These are phyloP conservation scores for Dermatemys mawii DNA, from an alignment of 2,113 vertebrate genomes.

Conservation along the genomic window DNA sequence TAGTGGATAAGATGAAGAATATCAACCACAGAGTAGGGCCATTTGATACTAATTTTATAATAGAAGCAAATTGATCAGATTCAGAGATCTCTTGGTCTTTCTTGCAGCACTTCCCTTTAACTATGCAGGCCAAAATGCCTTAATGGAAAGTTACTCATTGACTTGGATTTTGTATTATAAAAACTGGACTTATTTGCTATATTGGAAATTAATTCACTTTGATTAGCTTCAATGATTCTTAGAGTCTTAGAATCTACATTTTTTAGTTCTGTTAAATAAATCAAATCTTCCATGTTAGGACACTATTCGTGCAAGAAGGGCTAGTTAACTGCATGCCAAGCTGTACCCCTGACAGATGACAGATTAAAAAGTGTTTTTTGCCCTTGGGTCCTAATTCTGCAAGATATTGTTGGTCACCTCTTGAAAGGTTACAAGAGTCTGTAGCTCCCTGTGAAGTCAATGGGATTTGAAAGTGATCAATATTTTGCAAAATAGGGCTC, in stretches of 20 bases:
- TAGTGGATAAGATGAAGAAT: background rate
- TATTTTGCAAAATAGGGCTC: background rate
- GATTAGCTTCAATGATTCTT: slow-evolving; percentile 10
- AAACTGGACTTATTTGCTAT: background rate
- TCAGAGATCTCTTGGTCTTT: background rate
- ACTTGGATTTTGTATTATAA: background rate
- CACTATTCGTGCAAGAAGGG: slow-evolving; percentile 22
- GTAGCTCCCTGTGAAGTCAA: background rate
- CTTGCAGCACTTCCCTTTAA: background rate
- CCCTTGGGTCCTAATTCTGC: background rate
- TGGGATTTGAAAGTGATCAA: background rate
- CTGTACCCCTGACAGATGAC: slow-evolving; percentile 42
- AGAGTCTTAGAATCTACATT: background rate
- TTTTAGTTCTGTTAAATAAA: slow-evolving; percentile 43
- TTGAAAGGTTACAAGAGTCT: background rate
- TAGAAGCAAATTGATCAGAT: background rate
- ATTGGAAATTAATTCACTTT: slow-evolving; percentile 49
- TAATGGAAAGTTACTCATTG: background rate
- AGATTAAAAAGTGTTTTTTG: slow-evolving; percentile 2
- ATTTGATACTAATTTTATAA: background rate
- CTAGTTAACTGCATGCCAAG: slow-evolving; percentile 40
- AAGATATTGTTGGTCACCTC: background rate
- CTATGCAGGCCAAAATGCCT: background rate
- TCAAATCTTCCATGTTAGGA: slow-evolving; percentile 43
- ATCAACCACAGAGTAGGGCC: background rate